Evolutionary conservation across 2,113 vertebrate species (phyloP).

Genomic region (Nannobrachium achirus): DNA sequence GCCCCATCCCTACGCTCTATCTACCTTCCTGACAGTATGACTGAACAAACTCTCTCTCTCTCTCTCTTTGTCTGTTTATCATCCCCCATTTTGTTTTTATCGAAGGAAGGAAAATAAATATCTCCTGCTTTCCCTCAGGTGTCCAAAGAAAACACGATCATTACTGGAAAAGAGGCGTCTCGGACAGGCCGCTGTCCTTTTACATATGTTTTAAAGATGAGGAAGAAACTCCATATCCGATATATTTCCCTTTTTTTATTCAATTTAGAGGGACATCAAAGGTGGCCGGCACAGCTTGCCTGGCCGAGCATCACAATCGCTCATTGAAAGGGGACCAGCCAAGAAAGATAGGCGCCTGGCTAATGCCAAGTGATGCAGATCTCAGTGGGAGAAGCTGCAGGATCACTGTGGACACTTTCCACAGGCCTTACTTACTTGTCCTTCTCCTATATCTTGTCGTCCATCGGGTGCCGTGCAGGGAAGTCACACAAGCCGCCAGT

Average conservation of each 20-base stretch:
- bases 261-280: slow-evolving; percentile 26
- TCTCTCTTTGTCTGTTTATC: slow-evolving; percentile 31
- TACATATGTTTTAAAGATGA: slow-evolving; percentile 60
- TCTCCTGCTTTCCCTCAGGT: slow-evolving; percentile 23
- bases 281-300: slow-evolving; percentile 21
- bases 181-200: slow-evolving; percentile 18
- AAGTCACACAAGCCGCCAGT: no score
- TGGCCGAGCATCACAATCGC: slow-evolving; percentile 3
- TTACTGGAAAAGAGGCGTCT: slow-evolving; percentile 36
- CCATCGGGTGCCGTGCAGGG: neutral
- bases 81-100: slow-evolving; percentile 32
- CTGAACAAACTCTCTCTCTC: slow-evolving; percentile 12
- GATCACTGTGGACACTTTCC: slow-evolving; percentile 5
- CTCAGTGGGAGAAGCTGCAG: slow-evolving; percentile 15
- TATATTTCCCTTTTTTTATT: slow-evolving; percentile 3
- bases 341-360: neutral
- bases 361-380: slow-evolving; percentile 13
- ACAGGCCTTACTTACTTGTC: slow-evolving; percentile 6
- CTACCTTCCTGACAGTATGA: slow-evolving; percentile 26
- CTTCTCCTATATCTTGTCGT: slow-evolving; percentile 12
- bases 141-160: slow-evolving; percentile 60
- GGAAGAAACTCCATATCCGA: slow-evolving; percentile 37
- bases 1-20: neutral
- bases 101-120: slow-evolving; percentile 1
- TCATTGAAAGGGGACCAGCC: neutral